Evolutionary conservation across 2,797 vertebrate species (phyloP).

Genomic region (Dermochelys coriacea): DNA sequence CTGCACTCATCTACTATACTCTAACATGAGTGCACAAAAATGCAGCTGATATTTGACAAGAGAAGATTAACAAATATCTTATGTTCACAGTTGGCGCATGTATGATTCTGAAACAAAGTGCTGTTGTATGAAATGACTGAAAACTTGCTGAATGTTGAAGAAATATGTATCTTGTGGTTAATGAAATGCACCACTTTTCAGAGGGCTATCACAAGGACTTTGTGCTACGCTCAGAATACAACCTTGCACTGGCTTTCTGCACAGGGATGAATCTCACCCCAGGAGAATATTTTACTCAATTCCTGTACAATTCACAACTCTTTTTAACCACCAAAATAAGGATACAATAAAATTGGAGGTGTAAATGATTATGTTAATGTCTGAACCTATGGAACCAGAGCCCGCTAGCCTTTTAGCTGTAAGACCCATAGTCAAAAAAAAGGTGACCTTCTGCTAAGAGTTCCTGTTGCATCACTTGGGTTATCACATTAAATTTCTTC

Average conservation of each 20-base stretch:
- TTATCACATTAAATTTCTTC: conserved; percentile 60
- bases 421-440: conserved; percentile 52
- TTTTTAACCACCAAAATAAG: conserved; percentile 27
- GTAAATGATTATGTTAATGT: conserved; percentile 66
- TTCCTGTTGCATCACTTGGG: conserved; percentile 63
- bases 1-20: background rate
- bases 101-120: background rate
- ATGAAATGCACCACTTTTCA: background rate
- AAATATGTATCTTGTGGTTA: background rate
- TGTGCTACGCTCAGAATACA: conserved; percentile 2
- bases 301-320: conserved; percentile 45
- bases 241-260: background rate
- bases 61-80: background rate
- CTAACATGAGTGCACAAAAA: background rate
- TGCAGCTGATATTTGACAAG: background rate
- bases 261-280: background rate
- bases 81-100: background rate
- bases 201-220: background rate
- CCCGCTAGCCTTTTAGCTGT: conserved; percentile 47
- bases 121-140: background rate
- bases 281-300: conserved; percentile 46
- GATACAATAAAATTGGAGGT: conserved; percentile 42
- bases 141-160: conserved; percentile 19
- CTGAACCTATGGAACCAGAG: conserved; percentile 41
- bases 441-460: conserved; percentile 59